A percentile compares a stretch with the other conserved stretches of the same genome.
Conservation (phyloP, 2,888 invertebrate genomes). For the Thymelicus acteon region DNA sequence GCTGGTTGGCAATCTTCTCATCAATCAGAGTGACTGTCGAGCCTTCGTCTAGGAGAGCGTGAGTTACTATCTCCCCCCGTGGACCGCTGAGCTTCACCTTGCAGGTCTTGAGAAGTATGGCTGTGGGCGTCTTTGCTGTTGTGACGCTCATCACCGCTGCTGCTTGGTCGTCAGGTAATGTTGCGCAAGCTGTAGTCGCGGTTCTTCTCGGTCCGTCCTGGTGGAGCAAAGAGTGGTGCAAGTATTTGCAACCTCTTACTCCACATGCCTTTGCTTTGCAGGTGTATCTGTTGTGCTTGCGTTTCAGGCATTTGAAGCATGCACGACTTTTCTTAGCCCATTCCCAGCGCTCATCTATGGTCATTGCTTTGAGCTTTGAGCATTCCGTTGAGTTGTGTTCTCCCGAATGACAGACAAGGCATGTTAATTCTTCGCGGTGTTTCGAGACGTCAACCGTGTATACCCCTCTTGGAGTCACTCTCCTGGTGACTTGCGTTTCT, state of each 20-base stretch:
- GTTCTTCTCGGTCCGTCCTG: too few species aligned
- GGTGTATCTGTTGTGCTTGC: background rate
- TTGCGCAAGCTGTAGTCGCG: background rate
- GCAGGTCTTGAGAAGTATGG: background rate
- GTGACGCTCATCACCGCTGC: background rate
- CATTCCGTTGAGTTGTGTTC: background rate
- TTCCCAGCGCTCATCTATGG: background rate
- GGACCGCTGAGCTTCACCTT: conserved; percentile 27
- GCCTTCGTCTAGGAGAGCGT: conserved; percentile 40
- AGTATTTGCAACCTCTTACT: background rate
- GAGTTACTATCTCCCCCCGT: conserved; percentile 19
- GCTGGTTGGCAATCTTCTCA: conserved; percentile 14
- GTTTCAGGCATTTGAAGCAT: background rate
- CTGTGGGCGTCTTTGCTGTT: background rate
- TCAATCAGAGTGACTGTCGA: conserved; percentile 37
- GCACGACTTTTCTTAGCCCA: background rate
- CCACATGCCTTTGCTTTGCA: conserved; percentile 7
- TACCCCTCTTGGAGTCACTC: background rate
- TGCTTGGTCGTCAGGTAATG: too few species aligned
- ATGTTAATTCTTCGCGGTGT: too few species aligned
- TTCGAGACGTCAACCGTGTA: background rate
- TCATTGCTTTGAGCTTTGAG: background rate
- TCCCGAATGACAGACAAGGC: too few species aligned
- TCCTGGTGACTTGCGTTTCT: too few species aligned
- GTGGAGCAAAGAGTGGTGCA: background rate